These are phyloP conservation scores for Ceratitis capitata DNA, from an alignment of 1,140 invertebrate genomes.

Conservation along the genomic window DNA sequence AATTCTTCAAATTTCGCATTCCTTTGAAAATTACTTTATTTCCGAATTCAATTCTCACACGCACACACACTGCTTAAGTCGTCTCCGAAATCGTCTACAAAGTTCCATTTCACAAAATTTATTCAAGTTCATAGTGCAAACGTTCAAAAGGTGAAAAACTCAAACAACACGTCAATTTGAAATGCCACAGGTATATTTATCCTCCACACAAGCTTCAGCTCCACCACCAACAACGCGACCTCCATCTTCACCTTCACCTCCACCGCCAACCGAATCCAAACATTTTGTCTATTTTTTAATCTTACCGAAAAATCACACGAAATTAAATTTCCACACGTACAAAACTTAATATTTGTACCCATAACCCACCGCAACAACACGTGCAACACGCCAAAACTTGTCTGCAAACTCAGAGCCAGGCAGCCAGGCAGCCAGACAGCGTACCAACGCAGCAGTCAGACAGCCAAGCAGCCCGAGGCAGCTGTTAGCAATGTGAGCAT, in stretches of 20 bases:
- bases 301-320: background rate
- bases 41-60: too few relatives aligned
- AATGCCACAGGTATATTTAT: background rate
- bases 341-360: slow-evolving; percentile 22
- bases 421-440: too few relatives aligned
- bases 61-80: background rate
- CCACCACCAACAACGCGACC: too few relatives aligned
- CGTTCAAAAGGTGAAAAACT: background rate
- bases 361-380: slow-evolving; percentile 28
- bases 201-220: too few relatives aligned
- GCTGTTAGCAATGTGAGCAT: background rate
- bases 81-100: background rate
- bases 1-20: too few relatives aligned
- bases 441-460: background rate
- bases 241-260: background rate
- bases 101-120: background rate
- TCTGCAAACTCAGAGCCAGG: too few relatives aligned
- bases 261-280: background rate
- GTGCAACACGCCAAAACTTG: background rate
- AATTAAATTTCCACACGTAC: slow-evolving; percentile 36
- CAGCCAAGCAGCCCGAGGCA: background rate
- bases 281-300: background rate
- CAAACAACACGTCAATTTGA: background rate
- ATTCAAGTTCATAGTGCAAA: slow-evolving; percentile 21
- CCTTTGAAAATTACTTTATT: too few relatives aligned